Percentiles rank a stretch among this genome's conserved stretches.
phyloP scores from a whole-genome alignment of 2,888 invertebrate genomes.

The Cheilosia soror region DNA sequence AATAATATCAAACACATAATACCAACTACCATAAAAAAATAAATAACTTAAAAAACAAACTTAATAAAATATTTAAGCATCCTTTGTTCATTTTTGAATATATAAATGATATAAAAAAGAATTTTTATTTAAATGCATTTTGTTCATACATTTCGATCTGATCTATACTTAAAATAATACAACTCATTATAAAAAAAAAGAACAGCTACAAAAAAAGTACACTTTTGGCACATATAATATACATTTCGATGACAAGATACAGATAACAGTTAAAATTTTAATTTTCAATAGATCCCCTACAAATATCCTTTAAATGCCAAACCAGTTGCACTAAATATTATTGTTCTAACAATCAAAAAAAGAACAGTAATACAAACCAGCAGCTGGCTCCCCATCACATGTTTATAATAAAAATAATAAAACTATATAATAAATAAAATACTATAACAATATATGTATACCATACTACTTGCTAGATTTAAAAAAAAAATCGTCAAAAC shows the following conservation, averaged over 20 bases:
- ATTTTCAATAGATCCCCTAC: slow-evolving; percentile 77
- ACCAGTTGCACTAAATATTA: slow-evolving; percentile 63
- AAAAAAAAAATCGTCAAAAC: slow-evolving; percentile 28
- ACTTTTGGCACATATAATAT: slow-evolving; percentile 59
- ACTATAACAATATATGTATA: slow-evolving; percentile 32
- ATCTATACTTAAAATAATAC: slow-evolving; percentile 37
- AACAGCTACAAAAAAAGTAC: slow-evolving; percentile 36
- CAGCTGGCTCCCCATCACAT: slow-evolving; percentile 72
- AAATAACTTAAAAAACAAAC: slow-evolving; percentile 6
- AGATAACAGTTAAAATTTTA: slow-evolving; percentile 64
- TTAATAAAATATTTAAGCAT: slow-evolving; percentile 72
- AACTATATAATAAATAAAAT: slow-evolving; percentile 30
- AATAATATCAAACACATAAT: slow-evolving; percentile 17
- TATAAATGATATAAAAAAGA: slow-evolving; percentile 30
- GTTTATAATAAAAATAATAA: slow-evolving; percentile 56
- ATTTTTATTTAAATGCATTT: slow-evolving; percentile 73
- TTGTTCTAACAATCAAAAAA: slow-evolving; percentile 2
- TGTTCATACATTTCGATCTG: slow-evolving; percentile 51
- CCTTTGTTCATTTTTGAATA: slow-evolving; percentile 71
- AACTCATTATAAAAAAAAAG: slow-evolving; percentile 32
- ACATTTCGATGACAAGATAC: slow-evolving; percentile 43
- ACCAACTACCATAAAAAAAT: slow-evolving; percentile 10
- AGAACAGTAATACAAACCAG: slow-evolving; percentile 21
- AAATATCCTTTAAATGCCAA: slow-evolving; percentile 76
- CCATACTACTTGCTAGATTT: slow-evolving; percentile 51